phyloP scores from a whole-genome alignment of 2,888 invertebrate genomes.

The Bibio marci region DNA sequence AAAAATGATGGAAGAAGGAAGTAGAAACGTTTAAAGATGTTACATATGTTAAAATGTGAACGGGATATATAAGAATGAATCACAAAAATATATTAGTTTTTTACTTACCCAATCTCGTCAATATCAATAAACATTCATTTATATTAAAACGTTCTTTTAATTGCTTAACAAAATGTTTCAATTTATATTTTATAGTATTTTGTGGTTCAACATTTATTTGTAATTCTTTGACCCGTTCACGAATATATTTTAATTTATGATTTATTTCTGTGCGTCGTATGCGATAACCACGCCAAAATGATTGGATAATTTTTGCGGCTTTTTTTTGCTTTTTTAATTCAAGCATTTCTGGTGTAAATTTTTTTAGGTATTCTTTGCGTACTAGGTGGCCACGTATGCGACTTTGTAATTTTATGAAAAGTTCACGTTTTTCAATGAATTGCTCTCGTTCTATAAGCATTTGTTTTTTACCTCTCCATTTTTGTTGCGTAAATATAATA shows the following conservation, averaged over 20 bases:
- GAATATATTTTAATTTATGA: constrained; percentile 14
- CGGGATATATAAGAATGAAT: too few relatives aligned
- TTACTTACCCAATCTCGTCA: constrained; percentile 11
- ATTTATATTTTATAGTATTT: constrained; percentile 20
- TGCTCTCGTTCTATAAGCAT: neutral
- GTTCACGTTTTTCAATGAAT: neutral
- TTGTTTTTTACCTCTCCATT: constrained; percentile 22
- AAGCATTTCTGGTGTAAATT: constrained; percentile 30
- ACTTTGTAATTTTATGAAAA: constrained; percentile 24
- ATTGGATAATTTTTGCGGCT: constrained; percentile 48
- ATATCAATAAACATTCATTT: constrained; percentile 20
- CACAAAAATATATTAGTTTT: too few relatives aligned
- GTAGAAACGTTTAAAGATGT: too few relatives aligned
- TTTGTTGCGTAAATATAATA: constrained; percentile 25
- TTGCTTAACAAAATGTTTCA: constrained; percentile 21
- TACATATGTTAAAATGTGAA: too few relatives aligned
- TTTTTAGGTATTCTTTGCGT: constrained; percentile 30
- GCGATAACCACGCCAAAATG: constrained; percentile 36
- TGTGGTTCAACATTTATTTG: constrained; percentile 12
- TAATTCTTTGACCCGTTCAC: constrained; percentile 1
- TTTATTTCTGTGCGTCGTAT: constrained; percentile 15
- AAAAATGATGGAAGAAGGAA: too few relatives aligned
- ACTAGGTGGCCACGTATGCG: constrained; percentile 33
- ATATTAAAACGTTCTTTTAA: constrained; percentile 20
- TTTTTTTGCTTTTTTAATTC: constrained; percentile 28